Evolutionary conservation across 2,888 invertebrate genomes (phyloP).

Genomic region (Sepiola atlantica): DNA sequence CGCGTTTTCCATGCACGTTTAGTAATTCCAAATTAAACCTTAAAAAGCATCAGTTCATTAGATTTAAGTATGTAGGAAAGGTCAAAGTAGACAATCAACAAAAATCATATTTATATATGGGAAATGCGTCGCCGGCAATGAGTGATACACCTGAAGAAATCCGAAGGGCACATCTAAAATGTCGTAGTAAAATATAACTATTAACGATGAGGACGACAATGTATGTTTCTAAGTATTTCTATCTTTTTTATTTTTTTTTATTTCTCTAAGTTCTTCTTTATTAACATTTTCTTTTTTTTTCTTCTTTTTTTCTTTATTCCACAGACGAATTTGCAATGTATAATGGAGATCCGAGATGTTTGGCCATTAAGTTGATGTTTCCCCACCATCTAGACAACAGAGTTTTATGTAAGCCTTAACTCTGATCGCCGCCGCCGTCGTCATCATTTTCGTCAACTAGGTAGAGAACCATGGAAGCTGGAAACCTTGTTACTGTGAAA

Average conservation of each 20-base stretch:
- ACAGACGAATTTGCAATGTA: neutral
- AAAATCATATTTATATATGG: too few species aligned
- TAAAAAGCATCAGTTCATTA: too few species aligned
- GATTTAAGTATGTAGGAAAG: too few species aligned
- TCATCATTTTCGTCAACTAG: neutral
- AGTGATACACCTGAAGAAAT: too few species aligned
- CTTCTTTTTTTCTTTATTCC: neutral
- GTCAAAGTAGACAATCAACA: too few species aligned
- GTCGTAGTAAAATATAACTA: too few species aligned
- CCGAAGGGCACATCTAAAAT: too few species aligned
- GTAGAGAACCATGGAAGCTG: conserved; percentile 37
- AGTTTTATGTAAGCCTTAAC: neutral
- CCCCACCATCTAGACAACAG: neutral
- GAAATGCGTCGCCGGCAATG: too few species aligned
- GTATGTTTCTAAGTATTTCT: neutral
- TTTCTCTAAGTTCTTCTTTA: neutral
- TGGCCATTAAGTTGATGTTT: conserved; percentile 19
- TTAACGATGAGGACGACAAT: too few species aligned
- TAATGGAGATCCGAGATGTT: conserved; percentile 32
- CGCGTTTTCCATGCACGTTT: too few species aligned
- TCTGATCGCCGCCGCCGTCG: neutral
- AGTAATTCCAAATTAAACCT: too few species aligned
- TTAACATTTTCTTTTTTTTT: neutral
- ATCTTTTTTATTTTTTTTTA: neutral
- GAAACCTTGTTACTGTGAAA: conserved; percentile 34